Conservation (phyloP, 2,113 vertebrate species). For the Silurus asotus region DNA sequence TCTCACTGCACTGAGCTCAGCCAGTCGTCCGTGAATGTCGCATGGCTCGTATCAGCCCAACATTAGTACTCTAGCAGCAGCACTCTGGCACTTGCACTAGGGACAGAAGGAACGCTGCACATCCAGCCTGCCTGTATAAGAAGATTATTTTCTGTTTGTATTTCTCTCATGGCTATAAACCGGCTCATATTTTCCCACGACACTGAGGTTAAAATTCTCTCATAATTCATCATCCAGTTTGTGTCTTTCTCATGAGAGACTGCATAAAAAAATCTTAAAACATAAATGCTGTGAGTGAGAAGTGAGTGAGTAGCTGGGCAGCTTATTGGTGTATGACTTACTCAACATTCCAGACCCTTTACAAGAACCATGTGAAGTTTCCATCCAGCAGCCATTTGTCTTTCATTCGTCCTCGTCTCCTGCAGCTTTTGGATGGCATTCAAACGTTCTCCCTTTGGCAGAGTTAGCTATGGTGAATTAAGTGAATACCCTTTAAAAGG, state of each 20-base stretch:
- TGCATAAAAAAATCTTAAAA: slow-evolving; percentile 1
- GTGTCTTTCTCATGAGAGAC: slow-evolving; percentile 25
- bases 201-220: slow-evolving; percentile 5
- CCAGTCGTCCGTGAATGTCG: background rate
- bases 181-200: background rate
- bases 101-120: background rate
- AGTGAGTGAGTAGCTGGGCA: slow-evolving; percentile 29
- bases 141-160: background rate
- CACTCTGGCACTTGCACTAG: background rate
- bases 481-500: slow-evolving; percentile 44
- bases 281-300: slow-evolving; percentile 35
- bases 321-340: slow-evolving; percentile 49
- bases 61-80: background rate
- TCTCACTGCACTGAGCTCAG: background rate
- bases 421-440: slow-evolving; percentile 50
- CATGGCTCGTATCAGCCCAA: background rate
- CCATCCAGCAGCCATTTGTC: slow-evolving; percentile 60
- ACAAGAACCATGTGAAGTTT: slow-evolving; percentile 56
- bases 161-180: background rate
- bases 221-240: background rate
- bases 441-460: slow-evolving; percentile 41
- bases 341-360: slow-evolving; percentile 56
- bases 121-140: background rate
- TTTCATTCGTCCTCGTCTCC: slow-evolving; percentile 47
- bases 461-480: slow-evolving; percentile 38